phyloP scores from a whole-genome alignment of 2,888 invertebrate species.

The Caenorhabditis plicata region DNA sequence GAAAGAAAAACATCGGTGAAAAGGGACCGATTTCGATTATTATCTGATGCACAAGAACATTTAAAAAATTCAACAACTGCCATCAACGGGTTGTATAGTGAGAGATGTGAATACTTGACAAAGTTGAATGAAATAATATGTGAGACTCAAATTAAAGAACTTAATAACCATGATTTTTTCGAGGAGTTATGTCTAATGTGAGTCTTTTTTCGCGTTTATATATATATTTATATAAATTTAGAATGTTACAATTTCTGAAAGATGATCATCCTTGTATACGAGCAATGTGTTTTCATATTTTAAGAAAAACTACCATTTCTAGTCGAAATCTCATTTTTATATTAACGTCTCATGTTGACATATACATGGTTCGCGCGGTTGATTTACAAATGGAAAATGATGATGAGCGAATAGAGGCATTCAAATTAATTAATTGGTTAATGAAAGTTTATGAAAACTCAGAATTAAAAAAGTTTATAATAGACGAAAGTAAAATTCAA shows the following conservation, averaged over 20 bases:
- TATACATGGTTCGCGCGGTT: conserved; percentile 73
- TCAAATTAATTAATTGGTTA: conserved; percentile 80
- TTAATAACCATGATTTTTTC: conserved; percentile 31
- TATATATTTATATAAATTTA: neutral
- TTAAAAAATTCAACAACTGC: conserved; percentile 6
- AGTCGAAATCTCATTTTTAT: conserved; percentile 39
- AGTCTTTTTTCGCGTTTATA: conserved; percentile 1
- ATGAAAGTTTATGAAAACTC: conserved; percentile 65
- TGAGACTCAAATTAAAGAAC: conserved; percentile 20
- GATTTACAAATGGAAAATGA: conserved; percentile 83
- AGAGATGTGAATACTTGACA: conserved; percentile 32
- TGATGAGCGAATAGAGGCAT: conserved; percentile 82
- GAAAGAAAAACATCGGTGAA: conserved; percentile 4
- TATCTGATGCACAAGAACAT: conserved; percentile 13
- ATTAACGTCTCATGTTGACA: conserved; percentile 45
- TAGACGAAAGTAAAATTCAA: too few relatives aligned
- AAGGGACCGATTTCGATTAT: conserved; percentile 10
- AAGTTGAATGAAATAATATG: conserved; percentile 3
- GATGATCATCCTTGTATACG: conserved; percentile 46
- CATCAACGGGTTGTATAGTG: conserved; percentile 16
- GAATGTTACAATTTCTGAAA: conserved; percentile 31
- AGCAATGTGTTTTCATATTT: conserved; percentile 45
- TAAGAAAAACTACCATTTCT: conserved; percentile 32
- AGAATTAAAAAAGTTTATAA: conserved; percentile 39
- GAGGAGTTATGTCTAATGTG: conserved; percentile 30